phyloP scores from a whole-genome alignment of 2,113 vertebrate genomes.

The Pollachius pollachius region DNA sequence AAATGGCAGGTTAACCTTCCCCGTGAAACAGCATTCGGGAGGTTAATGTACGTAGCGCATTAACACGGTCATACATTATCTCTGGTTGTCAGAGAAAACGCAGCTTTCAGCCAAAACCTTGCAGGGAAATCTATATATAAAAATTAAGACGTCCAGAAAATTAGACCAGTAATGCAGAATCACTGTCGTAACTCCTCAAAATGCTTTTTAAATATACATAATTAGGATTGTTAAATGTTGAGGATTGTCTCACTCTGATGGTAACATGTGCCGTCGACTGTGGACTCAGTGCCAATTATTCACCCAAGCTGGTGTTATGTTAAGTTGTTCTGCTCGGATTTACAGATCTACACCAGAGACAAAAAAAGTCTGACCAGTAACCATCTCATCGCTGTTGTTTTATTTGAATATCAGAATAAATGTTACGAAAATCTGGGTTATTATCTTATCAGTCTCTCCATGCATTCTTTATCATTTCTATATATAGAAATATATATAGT shows the following conservation, averaged over 20 bases:
- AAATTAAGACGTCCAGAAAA: slow-evolving; percentile 18
- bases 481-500: too few species aligned
- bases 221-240: not conserved
- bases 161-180: slow-evolving; percentile 5
- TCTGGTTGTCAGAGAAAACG: slow-evolving; percentile 19
- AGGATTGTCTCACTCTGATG: not conserved
- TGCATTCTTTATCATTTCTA: too few species aligned
- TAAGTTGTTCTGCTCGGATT: too few species aligned
- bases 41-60: slow-evolving; percentile 13
- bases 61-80: slow-evolving; percentile 24
- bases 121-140: slow-evolving; percentile 12
- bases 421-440: too few species aligned
- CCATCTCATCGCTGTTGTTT: too few species aligned
- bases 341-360: too few species aligned
- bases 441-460: too few species aligned
- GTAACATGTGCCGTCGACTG: too few species aligned
- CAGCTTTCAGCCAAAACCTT: not conserved
- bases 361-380: too few species aligned
- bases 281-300: too few species aligned
- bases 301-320: too few species aligned
- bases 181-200: not conserved
- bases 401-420: too few species aligned
- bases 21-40: slow-evolving; percentile 8
- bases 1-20: slow-evolving; percentile 33
- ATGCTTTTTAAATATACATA: not conserved